Evolutionary conservation across 1,140 invertebrate genomes (phyloP).

Genomic region (Drosophila aff.): DNA sequence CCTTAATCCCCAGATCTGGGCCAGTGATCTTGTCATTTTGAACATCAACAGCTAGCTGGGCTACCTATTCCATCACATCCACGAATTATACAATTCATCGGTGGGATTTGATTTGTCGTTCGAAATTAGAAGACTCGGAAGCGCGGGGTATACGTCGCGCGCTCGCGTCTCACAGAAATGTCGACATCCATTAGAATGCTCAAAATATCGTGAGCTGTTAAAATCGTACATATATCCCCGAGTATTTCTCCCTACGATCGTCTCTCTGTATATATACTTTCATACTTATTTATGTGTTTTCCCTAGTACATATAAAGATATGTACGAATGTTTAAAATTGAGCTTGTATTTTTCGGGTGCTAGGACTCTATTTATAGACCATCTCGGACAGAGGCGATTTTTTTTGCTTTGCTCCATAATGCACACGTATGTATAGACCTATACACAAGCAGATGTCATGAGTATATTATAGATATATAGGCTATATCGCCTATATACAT

Average conservation of each 20-base stretch:
- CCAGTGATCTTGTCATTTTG: constrained; percentile 12
- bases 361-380: constrained; percentile 74
- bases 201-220: constrained; percentile 43
- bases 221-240: constrained; percentile 36
- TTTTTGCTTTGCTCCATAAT: constrained; percentile 58
- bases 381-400: constrained; percentile 57
- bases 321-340: constrained; percentile 42
- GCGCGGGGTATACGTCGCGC: not conserved
- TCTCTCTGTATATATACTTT: constrained; percentile 35
- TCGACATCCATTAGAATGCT: constrained; percentile 49
- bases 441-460: constrained; percentile 23
- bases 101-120: constrained; percentile 30
- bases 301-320: constrained; percentile 47
- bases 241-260: constrained; percentile 42
- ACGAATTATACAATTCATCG: constrained; percentile 29
- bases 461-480: constrained; percentile 42
- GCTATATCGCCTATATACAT: constrained; percentile 24
- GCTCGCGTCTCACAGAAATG: constrained; percentile 23
- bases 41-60: constrained; percentile 8
- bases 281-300: constrained; percentile 52
- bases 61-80: not conserved
- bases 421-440: constrained; percentile 37
- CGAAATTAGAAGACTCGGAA: constrained; percentile 24
- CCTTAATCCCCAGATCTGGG: constrained; percentile 4
- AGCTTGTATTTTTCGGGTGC: constrained; percentile 67